A percentile compares a stretch with the other conserved stretches of the same genome.
Evolutionary conservation across 2,113 vertebrate genomes (phyloP).

Genomic region (Cettia cetti): DNA sequence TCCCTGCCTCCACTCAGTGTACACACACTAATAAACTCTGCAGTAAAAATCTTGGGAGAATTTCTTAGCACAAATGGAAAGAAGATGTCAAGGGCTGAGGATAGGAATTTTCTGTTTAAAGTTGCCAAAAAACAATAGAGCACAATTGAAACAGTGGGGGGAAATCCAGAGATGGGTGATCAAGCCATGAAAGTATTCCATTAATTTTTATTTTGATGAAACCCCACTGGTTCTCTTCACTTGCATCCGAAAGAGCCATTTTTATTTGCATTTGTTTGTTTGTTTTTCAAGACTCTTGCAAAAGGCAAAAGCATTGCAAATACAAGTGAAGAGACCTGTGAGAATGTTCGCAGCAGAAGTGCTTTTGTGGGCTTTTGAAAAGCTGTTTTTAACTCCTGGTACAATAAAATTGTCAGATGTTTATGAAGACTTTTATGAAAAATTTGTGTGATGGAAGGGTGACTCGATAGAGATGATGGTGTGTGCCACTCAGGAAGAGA

Average conservation of each 20-base stretch:
- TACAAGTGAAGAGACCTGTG: background rate
- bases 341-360: background rate
- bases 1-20: background rate
- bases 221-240: background rate
- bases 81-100: conserved; percentile 41
- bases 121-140: background rate
- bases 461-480: background rate
- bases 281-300: background rate
- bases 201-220: background rate
- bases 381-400: background rate
- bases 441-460: background rate
- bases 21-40: conserved; percentile 11
- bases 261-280: background rate
- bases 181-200: background rate
- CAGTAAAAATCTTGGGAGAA: conserved; percentile 20
- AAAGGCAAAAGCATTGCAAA: background rate
- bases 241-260: background rate
- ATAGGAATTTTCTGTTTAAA: conserved; percentile 25
- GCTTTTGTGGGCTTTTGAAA: background rate
- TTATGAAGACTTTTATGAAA: background rate
- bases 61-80: conserved; percentile 43
- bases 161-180: background rate
- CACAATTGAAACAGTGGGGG: background rate
- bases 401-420: background rate
- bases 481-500: background rate